phyloP scores from a whole-genome alignment of 2,797 vertebrate species.

The Amblyraja radiata region DNA sequence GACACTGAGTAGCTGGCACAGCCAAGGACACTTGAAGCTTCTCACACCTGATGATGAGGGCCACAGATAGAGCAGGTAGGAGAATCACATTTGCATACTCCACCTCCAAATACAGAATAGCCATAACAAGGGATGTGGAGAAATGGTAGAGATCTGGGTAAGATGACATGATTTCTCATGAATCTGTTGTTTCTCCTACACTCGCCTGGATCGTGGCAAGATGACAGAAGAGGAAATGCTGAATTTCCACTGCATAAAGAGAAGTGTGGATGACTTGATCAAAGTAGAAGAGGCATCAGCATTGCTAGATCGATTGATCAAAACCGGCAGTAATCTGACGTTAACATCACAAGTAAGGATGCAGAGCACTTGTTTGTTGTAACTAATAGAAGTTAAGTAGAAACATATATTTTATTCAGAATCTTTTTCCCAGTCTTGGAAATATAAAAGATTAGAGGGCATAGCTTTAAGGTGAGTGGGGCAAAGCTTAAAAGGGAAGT shows the following conservation, averaged over 20 bases:
- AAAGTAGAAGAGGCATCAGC: neutral
- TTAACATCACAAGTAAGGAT: neutral
- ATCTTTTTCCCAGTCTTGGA: too few species aligned
- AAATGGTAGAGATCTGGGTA: neutral
- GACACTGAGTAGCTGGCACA: neutral
- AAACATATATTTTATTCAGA: neutral
- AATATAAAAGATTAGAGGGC: too few species aligned
- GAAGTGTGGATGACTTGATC: neutral
- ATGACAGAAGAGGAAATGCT: neutral
- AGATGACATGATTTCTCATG: neutral
- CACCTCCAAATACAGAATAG: neutral
- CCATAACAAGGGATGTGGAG: neutral
- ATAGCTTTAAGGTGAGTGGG: too few species aligned
- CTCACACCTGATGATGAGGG: too few species aligned
- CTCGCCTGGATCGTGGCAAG: neutral
- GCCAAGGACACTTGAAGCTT: too few species aligned
- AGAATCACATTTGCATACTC: neutral
- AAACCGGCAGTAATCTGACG: neutral
- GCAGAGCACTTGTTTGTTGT: neutral
- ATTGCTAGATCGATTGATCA: neutral
- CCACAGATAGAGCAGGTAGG: neutral
- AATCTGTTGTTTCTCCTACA: conserved; percentile 9
- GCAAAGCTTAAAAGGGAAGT: too few species aligned
- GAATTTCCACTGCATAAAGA: neutral
- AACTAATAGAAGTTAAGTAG: neutral